phyloP scores from a whole-genome alignment of 2,888 invertebrate species.

The Rhagium mordax region DNA sequence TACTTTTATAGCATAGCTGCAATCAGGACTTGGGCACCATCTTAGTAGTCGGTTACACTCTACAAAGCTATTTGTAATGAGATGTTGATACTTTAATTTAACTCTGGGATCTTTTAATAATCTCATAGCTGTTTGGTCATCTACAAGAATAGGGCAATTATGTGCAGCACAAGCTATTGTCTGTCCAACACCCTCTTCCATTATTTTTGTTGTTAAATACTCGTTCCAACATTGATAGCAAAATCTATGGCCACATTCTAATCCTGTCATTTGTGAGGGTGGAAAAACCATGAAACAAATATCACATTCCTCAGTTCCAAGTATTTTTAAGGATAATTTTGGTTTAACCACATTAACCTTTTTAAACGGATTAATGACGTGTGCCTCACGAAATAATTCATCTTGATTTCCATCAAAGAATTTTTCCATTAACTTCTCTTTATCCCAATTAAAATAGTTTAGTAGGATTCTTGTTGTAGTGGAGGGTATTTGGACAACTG shows the following conservation, averaged over 20 bases:
- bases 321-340: conserved; percentile 79
- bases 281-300: conserved; percentile 91
- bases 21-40: conserved; percentile 99
- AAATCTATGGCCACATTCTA: conserved; percentile 98
- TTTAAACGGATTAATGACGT: conserved; percentile 94
- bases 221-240: conserved; percentile 97
- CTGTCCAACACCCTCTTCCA: conserved; percentile 97
- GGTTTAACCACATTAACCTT: conserved; percentile 79
- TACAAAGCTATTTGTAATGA: conserved; percentile 98
- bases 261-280: conserved; percentile 89
- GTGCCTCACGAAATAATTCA: conserved; percentile 93
- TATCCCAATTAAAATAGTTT: conserved; percentile 99
- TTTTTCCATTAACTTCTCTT: conserved; percentile 97
- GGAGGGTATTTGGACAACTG: conserved; percentile 92
- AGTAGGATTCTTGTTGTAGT: conserved; percentile 94
- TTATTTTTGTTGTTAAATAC: conserved; percentile 98
- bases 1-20: conserved; percentile 93
- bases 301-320: conserved; percentile 91
- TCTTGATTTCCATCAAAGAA: conserved; percentile 97
- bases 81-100: conserved; percentile 95
- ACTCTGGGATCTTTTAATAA: conserved; percentile 90
- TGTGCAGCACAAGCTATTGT: conserved; percentile 98
- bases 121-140: conserved; percentile 97
- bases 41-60: conserved; percentile 97
- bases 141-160: conserved; percentile 96